Conservation (phyloP, 2,888 invertebrate species). For the Phengaris arion region DNA sequence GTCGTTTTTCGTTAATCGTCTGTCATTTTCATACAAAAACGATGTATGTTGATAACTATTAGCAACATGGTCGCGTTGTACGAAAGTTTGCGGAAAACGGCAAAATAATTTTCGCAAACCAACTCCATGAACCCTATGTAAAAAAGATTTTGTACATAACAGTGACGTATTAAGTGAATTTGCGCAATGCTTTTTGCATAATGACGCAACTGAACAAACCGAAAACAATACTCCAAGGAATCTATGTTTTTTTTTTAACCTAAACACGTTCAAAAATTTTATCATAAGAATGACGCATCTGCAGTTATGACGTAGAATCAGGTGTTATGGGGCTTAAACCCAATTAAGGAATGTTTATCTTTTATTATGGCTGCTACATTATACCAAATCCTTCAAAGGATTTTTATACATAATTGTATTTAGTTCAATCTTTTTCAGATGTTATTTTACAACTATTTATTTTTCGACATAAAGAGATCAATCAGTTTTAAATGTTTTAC, state of each 20-base stretch:
- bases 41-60: no score
- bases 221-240: slow-evolving; percentile 2
- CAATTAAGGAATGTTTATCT: neutral
- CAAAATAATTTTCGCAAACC: neutral
- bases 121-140: neutral
- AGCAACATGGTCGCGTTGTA: neutral
- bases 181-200: neutral
- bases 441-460: neutral
- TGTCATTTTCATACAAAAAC: no score
- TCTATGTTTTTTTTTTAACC: neutral
- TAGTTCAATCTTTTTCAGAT: neutral
- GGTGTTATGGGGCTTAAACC: neutral
- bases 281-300: slow-evolving; percentile 4
- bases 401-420: neutral
- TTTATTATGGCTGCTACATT: no score
- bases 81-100: neutral
- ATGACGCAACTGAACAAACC: slow-evolving; percentile 26
- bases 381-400: neutral
- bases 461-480: neutral
- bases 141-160: neutral
- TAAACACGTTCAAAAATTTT: neutral
- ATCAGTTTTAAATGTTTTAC: neutral
- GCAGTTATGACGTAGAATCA: neutral
- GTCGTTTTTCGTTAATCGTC: no score
- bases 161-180: neutral